These are phyloP conservation scores for Cryptomyrus ogoouensis DNA, from an alignment of 2,113 vertebrate genomes.

Conservation along the genomic window DNA sequence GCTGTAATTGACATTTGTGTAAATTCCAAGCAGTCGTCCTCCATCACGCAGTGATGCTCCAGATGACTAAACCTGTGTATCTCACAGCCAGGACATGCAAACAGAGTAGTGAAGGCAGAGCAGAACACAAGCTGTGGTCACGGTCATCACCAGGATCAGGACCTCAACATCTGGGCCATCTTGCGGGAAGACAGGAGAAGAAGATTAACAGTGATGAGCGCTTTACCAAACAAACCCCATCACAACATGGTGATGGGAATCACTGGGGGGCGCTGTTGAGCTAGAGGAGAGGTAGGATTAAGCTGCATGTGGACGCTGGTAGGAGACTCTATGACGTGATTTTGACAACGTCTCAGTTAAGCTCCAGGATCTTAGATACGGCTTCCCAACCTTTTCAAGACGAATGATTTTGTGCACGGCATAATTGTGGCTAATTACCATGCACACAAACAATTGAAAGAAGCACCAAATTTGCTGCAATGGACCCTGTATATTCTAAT, in stretches of 20 bases:
- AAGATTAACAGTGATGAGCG: background rate
- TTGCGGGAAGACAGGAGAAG: background rate
- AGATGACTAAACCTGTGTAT: background rate
- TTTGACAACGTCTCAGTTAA: background rate
- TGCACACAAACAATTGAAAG: background rate
- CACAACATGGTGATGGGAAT: background rate
- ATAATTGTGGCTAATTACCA: background rate
- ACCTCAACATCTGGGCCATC: background rate
- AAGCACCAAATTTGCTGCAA: background rate
- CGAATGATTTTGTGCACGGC: background rate
- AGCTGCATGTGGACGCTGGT: background rate
- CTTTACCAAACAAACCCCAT: background rate
- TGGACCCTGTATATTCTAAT: background rate
- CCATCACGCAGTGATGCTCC: background rate
- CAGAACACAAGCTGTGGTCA: background rate
- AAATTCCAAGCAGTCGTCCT: background rate
- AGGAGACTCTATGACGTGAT: background rate
- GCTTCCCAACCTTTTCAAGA: background rate
- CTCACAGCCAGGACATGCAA: background rate
- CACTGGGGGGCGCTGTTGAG: background rate
- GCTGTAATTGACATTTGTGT: background rate
- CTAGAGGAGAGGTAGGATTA: background rate
- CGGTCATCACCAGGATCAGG: background rate
- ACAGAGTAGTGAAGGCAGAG: background rate
- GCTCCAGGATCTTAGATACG: background rate